phyloP scores from a whole-genome alignment of 2,888 invertebrate species.

The Laspeyria flexula region DNA sequence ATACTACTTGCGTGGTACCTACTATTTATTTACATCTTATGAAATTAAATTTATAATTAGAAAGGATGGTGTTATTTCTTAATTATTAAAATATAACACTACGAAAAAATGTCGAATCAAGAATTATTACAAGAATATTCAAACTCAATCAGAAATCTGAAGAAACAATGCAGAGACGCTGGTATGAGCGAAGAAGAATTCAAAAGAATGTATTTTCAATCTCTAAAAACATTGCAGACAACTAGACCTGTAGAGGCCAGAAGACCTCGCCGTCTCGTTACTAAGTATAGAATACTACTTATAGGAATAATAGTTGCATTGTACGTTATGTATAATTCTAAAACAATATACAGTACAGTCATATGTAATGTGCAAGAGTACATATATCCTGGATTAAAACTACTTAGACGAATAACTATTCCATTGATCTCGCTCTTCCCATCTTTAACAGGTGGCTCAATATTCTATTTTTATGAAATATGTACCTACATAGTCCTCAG shows the following conservation, averaged over 20 bases:
- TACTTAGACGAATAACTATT: slow-evolving; percentile 90
- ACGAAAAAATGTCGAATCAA: slow-evolving; percentile 47
- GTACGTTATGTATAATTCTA: slow-evolving; percentile 82
- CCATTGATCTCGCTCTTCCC: slow-evolving; percentile 92
- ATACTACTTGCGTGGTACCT: no score
- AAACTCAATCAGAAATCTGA: slow-evolving; percentile 85
- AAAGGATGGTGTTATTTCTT: no score
- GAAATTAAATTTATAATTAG: no score
- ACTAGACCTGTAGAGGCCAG: slow-evolving; percentile 11
- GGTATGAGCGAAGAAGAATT: slow-evolving; percentile 88
- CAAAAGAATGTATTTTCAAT: slow-evolving; percentile 82
- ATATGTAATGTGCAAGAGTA: slow-evolving; percentile 91
- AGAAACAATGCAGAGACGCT: slow-evolving; percentile 84
- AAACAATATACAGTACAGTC: slow-evolving; percentile 88
- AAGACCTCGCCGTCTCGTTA: slow-evolving; percentile 7
- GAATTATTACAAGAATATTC: slow-evolving; percentile 72
- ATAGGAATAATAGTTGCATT: slow-evolving; percentile 46
- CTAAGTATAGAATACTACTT: slow-evolving; percentile 36
- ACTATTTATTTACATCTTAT: no score
- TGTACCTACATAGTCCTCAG: no score
- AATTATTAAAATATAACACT: background rate
- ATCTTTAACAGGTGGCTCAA: slow-evolving; percentile 87
- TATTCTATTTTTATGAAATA: background rate
- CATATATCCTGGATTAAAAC: slow-evolving; percentile 92
- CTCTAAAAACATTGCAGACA: slow-evolving; percentile 71